Base-by-base conservation (phyloP, 2,797 vertebrate species). In the Acanthopagrus latus region DNA sequence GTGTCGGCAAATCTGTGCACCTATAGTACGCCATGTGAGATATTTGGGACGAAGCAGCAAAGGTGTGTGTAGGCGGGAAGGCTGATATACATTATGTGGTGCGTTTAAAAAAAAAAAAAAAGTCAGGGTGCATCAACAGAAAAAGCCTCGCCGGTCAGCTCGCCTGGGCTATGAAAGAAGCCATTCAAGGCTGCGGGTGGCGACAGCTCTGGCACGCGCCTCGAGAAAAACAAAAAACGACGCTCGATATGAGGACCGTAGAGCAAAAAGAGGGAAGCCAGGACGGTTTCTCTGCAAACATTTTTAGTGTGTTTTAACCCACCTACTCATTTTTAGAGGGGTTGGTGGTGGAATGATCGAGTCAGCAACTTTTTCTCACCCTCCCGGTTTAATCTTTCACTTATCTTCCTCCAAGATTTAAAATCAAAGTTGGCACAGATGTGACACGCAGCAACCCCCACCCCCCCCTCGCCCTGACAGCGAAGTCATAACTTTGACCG, bases 141-240 rank as follows among this genome's bases (percentile, higher is more conserved):
- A 56, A 56, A 78, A 79, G 62, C 59, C 80, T 88, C 76, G 56
- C 75, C 64, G 88, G 78, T 89, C 86, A 80, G 81, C 66, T 76
- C 78, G 25, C 80, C 77, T 16, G 77, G 75, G 57, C 77, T 78
- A 91, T 94, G 92, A 94, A 94, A 92, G 93, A 85, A 88, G 78
- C 81, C 78, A 91, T 93, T 94, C 74, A 93, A 73, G 87, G 87
- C 86, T 77, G 74, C 80, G 88, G 91, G 92, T 92, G 94, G 92
- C 89, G 85, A 86, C 88, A 82, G 87, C 82, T 91, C 90, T 92
- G 89, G 92, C 90, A 91, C 78, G 47, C 62, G 20, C 71, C 86
- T 90, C 41, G 55, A 90, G 85, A 84, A 86, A 85, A 92, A 88
- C 57, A 50, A 84, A 92, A 29, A 86, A 89, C 74, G 57, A 86